phyloP scores from a whole-genome alignment of 30 jellyfish, hydroid and myxozoan species.

The Rhopilema esculentum region DNA sequence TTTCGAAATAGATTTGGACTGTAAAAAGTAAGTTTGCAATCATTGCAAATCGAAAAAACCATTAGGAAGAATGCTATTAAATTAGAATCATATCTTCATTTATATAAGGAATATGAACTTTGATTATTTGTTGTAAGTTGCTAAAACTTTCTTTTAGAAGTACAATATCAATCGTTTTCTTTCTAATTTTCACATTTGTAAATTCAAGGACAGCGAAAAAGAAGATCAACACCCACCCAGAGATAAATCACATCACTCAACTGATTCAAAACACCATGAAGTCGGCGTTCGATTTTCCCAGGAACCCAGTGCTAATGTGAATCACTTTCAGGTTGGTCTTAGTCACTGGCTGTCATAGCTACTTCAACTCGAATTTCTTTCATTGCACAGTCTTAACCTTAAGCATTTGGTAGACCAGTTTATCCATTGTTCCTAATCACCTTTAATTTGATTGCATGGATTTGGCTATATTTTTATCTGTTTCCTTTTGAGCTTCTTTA shows the following conservation, averaged over 20 bases:
- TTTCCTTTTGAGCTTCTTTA: neutral
- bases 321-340: neutral
- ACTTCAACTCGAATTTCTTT: neutral
- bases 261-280: neutral
- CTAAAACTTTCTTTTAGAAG: too few species aligned
- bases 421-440: neutral
- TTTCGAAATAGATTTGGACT: too few species aligned
- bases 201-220: slow-evolving; percentile 48
- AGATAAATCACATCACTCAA: neutral
- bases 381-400: too few species aligned
- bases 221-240: slow-evolving; percentile 54
- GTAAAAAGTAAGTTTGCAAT: too few species aligned
- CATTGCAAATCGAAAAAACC: too few species aligned
- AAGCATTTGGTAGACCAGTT: neutral
- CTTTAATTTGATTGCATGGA: neutral
- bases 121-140: too few species aligned
- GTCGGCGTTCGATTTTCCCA: slow-evolving; percentile 49
- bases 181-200: neutral
- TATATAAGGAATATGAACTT: too few species aligned
- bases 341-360: neutral
- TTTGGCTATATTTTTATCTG: neutral
- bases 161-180: too few species aligned
- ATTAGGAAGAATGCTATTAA: too few species aligned
- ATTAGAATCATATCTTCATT: too few species aligned
- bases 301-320: slow-evolving; percentile 14